A percentile compares a stretch with the other conserved stretches of the same genome.
Conservation (phyloP, 2,113 vertebrate species). For the Kryptolebias marmoratus region DNA sequence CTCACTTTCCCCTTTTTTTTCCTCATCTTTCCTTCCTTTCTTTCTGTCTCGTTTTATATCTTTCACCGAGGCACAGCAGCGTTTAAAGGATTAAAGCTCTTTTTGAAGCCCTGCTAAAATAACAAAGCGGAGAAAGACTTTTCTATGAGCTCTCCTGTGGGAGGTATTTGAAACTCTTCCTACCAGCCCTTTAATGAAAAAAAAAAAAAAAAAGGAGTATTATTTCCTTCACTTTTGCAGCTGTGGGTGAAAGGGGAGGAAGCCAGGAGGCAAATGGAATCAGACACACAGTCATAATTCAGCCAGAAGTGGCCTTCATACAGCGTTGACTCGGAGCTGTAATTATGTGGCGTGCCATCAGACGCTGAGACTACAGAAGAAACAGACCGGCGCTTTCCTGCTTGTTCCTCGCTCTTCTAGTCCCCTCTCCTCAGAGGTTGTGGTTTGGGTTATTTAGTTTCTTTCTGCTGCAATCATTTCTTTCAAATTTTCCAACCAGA, state of each 20-base stretch:
- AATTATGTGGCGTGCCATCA: conserved; percentile 74
- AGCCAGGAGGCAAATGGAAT: conserved; percentile 57
- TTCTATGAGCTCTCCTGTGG: conserved; percentile 71
- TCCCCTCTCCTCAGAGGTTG: conserved; percentile 36
- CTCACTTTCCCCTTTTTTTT: conserved; percentile 2
- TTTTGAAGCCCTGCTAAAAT: conserved; percentile 63
- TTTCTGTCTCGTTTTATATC: conserved; percentile 54
- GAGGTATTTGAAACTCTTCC: conserved; percentile 73
- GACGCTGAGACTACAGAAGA: conserved; percentile 61
- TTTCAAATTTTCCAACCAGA: conserved; percentile 33
- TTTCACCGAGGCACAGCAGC: conserved; percentile 49
- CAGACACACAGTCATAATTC: conserved; percentile 62
- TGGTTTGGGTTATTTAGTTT: conserved; percentile 60
- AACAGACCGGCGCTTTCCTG: conserved; percentile 16
- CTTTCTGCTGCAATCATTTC: conserved; percentile 21
- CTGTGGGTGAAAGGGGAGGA: conserved; percentile 51
- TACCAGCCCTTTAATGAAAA: conserved; percentile 52
- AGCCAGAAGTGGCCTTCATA: conserved; percentile 62
- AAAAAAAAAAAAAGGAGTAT: conserved; percentile 43
- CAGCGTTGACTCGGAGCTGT: conserved; percentile 63
- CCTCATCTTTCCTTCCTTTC: not conserved
- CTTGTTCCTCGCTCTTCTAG: conserved; percentile 36
- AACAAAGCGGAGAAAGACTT: conserved; percentile 66
- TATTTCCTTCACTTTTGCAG: conserved; percentile 55
- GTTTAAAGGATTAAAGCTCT: conserved; percentile 73